A percentile compares a stretch with the other conserved stretches of the same genome.
Conservation (phyloP, 2,888 invertebrate species). For the Altica lythri region DNA sequence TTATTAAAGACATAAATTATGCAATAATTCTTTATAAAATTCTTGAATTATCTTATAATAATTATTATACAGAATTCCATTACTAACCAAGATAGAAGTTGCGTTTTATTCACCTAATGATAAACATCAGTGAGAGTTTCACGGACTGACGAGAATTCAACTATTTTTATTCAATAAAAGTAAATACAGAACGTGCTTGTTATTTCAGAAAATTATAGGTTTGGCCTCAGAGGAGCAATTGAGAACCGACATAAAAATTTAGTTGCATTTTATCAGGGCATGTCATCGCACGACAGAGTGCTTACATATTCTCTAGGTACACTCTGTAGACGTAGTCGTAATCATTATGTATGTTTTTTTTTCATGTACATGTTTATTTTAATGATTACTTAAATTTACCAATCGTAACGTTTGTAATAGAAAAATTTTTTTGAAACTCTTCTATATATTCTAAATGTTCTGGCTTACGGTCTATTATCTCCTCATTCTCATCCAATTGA, state of each 20-base stretch:
- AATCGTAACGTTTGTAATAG: too few relatives aligned
- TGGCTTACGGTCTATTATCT: too few relatives aligned
- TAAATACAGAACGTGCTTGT: constrained; percentile 36
- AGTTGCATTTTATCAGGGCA: constrained; percentile 20
- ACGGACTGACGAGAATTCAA: constrained; percentile 27
- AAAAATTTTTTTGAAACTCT: too few relatives aligned
- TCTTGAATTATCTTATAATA: too few relatives aligned
- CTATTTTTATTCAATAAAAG: constrained; percentile 28
- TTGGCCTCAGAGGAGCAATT: constrained; percentile 25
- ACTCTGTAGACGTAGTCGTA: background rate
- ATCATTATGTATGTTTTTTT: constrained; percentile 11
- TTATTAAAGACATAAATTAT: too few relatives aligned
- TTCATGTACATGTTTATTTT: background rate
- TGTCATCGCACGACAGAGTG: constrained; percentile 17
- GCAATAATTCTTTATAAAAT: too few relatives aligned
- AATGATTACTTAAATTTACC: constrained; percentile 1
- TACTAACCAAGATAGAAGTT: too few relatives aligned
- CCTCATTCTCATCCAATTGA: too few relatives aligned
- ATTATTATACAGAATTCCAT: too few relatives aligned
- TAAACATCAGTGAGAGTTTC: constrained; percentile 28
- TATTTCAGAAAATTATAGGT: constrained; percentile 41
- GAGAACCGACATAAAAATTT: constrained; percentile 17
- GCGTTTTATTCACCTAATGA: constrained; percentile 8
- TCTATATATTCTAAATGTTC: too few relatives aligned
- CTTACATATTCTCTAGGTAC: constrained; percentile 14